phyloP scores from a whole-genome alignment of 2,113 vertebrate genomes.

The Corynorhinus townsendii region DNA sequence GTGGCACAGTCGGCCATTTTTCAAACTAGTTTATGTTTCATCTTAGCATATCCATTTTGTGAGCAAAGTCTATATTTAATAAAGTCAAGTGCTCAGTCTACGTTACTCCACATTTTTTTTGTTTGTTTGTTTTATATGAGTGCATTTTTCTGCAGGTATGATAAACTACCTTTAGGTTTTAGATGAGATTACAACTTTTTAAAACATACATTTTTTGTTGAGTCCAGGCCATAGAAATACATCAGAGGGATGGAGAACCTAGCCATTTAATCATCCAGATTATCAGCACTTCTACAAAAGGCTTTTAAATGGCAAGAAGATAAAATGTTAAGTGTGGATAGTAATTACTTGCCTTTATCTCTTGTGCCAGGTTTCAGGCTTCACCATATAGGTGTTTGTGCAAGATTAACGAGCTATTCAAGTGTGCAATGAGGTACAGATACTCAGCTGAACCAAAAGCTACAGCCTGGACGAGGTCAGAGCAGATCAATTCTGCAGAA shows the following conservation, averaged over 20 bases:
- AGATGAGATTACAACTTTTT: constrained; percentile 45
- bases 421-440: constrained; percentile 45
- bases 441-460: constrained; percentile 28
- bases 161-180: constrained; percentile 46
- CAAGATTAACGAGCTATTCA: constrained; percentile 68
- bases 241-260: not conserved
- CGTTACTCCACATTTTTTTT: not conserved
- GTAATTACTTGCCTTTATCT: constrained; percentile 41
- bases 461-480: not conserved
- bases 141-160: constrained; percentile 1
- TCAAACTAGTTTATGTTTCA: not conserved
- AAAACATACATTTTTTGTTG: constrained; percentile 46
- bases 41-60: not conserved
- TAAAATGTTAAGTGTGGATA: constrained; percentile 45
- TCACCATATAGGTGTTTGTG: constrained; percentile 29
- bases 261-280: constrained; percentile 53
- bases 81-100: not conserved
- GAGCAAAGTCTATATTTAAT: not conserved
- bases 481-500: not conserved
- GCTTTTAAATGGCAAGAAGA: constrained; percentile 47
- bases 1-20: not conserved
- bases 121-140: not conserved
- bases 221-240: not conserved
- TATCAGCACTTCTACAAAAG: constrained; percentile 55
- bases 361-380: constrained; percentile 39